These are phyloP conservation scores for Drosophila trichaetosa DNA, from an alignment of 2,888 invertebrate genomes.

Conservation along the genomic window DNA sequence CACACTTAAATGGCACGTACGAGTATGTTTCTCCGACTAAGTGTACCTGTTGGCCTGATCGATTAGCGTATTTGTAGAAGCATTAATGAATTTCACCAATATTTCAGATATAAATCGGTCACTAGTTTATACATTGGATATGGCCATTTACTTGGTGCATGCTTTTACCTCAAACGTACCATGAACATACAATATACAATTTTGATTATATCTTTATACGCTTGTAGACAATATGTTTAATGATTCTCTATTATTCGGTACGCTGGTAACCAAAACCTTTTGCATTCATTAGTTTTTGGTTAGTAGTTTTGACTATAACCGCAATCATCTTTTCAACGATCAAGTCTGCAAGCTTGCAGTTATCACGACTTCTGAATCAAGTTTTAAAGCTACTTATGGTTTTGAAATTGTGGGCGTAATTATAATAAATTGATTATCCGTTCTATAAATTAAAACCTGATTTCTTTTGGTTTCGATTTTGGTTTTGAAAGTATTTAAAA, in stretches of 20 bases:
- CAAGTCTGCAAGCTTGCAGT: slow-evolving; percentile 8
- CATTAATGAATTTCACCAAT: slow-evolving; percentile 61
- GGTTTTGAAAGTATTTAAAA: background rate
- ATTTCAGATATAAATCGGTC: slow-evolving; percentile 54
- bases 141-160: slow-evolving; percentile 23
- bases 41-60: slow-evolving; percentile 56
- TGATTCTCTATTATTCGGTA: slow-evolving; percentile 40
- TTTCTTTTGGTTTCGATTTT: background rate
- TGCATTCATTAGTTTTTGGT: slow-evolving; percentile 23
- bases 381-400: slow-evolving; percentile 15
- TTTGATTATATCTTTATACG: slow-evolving; percentile 50
- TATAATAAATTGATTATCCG: slow-evolving; percentile 40
- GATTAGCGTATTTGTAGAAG: slow-evolving; percentile 71
- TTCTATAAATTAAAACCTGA: slow-evolving; percentile 9
- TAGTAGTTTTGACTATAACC: slow-evolving; percentile 36
- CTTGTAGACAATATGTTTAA: slow-evolving; percentile 58
- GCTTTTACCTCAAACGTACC: slow-evolving; percentile 18
- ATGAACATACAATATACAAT: slow-evolving; percentile 29
- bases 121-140: slow-evolving; percentile 62
- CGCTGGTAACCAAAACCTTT: slow-evolving; percentile 1
- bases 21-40: slow-evolving; percentile 24
- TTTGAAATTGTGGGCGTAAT: slow-evolving; percentile 44
- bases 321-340: slow-evolving; percentile 18
- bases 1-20: slow-evolving; percentile 18
- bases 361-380: slow-evolving; percentile 36